phyloP scores from a whole-genome alignment of 1,140 invertebrate species.

The Solenopsis invicta region DNA sequence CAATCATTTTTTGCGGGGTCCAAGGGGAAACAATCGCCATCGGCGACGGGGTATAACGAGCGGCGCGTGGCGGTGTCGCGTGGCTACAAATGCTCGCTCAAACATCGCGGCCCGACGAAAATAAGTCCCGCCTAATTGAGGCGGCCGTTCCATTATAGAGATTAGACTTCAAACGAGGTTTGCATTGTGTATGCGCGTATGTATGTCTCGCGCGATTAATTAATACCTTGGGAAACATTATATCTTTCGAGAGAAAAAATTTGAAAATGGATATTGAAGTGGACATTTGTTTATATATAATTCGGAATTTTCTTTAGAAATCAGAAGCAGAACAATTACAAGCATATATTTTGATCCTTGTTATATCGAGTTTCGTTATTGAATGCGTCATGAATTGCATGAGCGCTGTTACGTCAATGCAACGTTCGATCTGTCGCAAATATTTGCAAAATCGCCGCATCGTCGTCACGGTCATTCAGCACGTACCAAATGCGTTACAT shows the following conservation, averaged over 20 bases:
- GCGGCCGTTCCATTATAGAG: slow-evolving; percentile 80
- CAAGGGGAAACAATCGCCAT: slow-evolving; percentile 77
- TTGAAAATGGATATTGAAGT: background rate
- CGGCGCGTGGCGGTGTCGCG: slow-evolving; percentile 80
- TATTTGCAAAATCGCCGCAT: slow-evolving; percentile 49
- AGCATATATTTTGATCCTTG: background rate
- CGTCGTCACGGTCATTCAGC: background rate
- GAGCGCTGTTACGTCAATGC: slow-evolving; percentile 46
- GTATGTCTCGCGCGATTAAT: slow-evolving; percentile 59
- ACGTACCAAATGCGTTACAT: background rate
- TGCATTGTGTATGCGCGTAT: background rate
- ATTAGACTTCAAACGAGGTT: slow-evolving; percentile 81
- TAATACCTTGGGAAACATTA: slow-evolving; percentile 4
- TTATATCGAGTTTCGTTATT: slow-evolving; percentile 1
- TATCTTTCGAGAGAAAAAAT: background rate
- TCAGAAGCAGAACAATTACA: background rate
- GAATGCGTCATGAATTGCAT: slow-evolving; percentile 59
- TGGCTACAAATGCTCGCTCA: slow-evolving; percentile 77
- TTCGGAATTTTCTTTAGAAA: background rate
- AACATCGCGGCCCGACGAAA: slow-evolving; percentile 74
- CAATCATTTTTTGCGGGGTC: slow-evolving; percentile 70
- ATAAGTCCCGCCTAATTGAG: slow-evolving; percentile 82
- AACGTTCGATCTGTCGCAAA: slow-evolving; percentile 39
- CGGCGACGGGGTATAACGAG: slow-evolving; percentile 79
- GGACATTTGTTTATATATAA: too few relatives aligned